phyloP scores from a whole-genome alignment of 2,888 invertebrate genomes.

The Myathropa florea region DNA sequence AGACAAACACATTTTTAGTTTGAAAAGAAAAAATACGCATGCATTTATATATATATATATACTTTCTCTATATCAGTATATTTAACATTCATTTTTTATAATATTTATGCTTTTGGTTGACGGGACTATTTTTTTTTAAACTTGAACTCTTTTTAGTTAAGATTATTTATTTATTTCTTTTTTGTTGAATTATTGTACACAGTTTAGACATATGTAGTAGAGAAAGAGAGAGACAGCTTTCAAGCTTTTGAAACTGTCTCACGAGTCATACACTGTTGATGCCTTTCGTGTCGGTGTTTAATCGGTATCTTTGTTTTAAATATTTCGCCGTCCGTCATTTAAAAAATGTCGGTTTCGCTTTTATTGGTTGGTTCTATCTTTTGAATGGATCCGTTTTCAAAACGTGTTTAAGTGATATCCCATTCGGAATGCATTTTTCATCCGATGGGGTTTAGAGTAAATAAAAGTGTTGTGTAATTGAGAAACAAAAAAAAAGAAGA shows the following conservation, averaged over 20 bases:
- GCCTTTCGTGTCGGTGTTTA: neutral
- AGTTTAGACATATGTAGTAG: conserved; percentile 40
- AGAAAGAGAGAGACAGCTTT: neutral
- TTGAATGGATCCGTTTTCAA: conserved; percentile 3
- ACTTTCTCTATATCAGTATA: conserved; percentile 64
- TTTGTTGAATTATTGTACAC: conserved; percentile 51
- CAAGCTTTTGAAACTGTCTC: neutral
- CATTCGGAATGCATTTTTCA: neutral
- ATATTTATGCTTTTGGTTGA: conserved; percentile 80
- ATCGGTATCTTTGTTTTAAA: neutral
- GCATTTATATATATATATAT: conserved; percentile 55
- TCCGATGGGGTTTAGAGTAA: neutral
- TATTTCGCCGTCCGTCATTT: conserved; percentile 41
- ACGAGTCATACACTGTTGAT: neutral
- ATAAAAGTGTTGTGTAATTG: conserved; percentile 41
- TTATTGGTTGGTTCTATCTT: neutral
- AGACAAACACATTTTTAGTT: conserved; percentile 61
- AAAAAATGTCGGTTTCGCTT: neutral
- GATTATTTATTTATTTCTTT: conserved; percentile 72
- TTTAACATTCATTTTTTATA: conserved; percentile 74
- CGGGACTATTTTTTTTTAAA: conserved; percentile 78
- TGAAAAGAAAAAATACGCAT: conserved; percentile 63
- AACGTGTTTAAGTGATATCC: conserved; percentile 57
- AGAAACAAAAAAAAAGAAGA: conserved; percentile 13
- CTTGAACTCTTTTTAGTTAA: conserved; percentile 70